Percentiles rank a stretch among this genome's conserved stretches.
These are phyloP conservation scores for Gonatopus flavifemur DNA, from an alignment of 1,140 invertebrate genomes.

Conservation along the genomic window DNA sequence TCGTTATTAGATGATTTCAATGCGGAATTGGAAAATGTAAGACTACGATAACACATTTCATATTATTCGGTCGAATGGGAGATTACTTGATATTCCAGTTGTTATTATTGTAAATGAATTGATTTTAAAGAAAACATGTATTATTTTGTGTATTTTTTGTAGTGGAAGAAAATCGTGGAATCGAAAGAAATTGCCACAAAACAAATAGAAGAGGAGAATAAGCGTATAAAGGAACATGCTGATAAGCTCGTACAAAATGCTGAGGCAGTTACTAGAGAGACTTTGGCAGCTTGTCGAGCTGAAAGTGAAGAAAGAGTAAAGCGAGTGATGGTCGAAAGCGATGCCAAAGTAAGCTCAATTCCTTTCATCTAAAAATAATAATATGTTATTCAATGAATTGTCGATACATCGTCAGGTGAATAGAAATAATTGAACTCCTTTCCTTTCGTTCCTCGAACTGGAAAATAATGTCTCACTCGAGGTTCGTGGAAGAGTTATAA, in stretches of 20 bases:
- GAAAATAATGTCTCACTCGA: no score
- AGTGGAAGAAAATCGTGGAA: slow-evolving; percentile 36
- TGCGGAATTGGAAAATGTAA: slow-evolving; percentile 42
- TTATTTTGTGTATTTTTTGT: not conserved
- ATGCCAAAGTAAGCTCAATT: slow-evolving; percentile 45
- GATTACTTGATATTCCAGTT: not conserved
- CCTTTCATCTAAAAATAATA: not conserved
- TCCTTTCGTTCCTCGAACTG: no score
- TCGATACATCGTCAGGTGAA: no score
- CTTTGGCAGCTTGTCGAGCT: slow-evolving; percentile 42
- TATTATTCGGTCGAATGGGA: not conserved
- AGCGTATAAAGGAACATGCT: slow-evolving; percentile 35
- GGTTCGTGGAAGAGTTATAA: no score
- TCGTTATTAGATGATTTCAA: slow-evolving; percentile 31
- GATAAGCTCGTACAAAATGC: slow-evolving; percentile 46
- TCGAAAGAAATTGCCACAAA: slow-evolving; percentile 31
- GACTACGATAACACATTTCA: not conserved
- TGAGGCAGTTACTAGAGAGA: slow-evolving; percentile 44
- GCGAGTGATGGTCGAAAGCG: slow-evolving; percentile 41
- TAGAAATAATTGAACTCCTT: no score
- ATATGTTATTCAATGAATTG: no score
- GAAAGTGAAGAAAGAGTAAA: slow-evolving; percentile 46
- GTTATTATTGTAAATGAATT: slow-evolving; percentile 5
- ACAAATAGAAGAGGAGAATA: slow-evolving; percentile 41
- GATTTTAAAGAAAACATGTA: not conserved